Evolutionary conservation across 2,113 vertebrate species (phyloP).

Genomic region (Chloebia gouldiae): DNA sequence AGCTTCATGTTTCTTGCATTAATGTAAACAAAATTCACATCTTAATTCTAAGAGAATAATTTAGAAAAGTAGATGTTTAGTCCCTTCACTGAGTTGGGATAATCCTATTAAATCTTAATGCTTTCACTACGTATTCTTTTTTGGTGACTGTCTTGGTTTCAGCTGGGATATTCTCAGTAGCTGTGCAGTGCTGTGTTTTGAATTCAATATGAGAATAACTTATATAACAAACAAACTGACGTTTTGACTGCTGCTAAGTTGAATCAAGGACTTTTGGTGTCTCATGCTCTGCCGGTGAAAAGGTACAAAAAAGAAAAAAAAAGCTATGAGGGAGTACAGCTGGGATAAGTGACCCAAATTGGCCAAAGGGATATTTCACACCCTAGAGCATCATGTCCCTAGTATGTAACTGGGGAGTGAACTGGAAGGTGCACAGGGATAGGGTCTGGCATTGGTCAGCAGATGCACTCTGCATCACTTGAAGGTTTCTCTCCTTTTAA

Average conservation of each 20-base stretch:
- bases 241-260: background rate
- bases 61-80: background rate
- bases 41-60: background rate
- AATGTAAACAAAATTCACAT: background rate
- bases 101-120: background rate
- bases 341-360: background rate
- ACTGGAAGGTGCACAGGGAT: accelerated
- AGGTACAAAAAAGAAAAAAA: background rate
- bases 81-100: background rate
- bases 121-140: background rate
- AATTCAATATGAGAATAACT: background rate
- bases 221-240: background rate
- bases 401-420: background rate
- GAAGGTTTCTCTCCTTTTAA: background rate
- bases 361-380: background rate
- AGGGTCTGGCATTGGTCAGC: background rate
- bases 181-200: background rate
- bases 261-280: background rate
- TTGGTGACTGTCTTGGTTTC: background rate
- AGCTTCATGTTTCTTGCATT: background rate
- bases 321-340: background rate
- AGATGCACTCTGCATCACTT: background rate
- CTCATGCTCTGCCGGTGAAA: background rate
- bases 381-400: too few species aligned
- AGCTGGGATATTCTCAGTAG: background rate